A percentile compares a stretch with the other conserved stretches of the same genome.
These are phyloP conservation scores for Ispidina picta DNA, from an alignment of 2,797 vertebrate species.

Conservation along the genomic window DNA sequence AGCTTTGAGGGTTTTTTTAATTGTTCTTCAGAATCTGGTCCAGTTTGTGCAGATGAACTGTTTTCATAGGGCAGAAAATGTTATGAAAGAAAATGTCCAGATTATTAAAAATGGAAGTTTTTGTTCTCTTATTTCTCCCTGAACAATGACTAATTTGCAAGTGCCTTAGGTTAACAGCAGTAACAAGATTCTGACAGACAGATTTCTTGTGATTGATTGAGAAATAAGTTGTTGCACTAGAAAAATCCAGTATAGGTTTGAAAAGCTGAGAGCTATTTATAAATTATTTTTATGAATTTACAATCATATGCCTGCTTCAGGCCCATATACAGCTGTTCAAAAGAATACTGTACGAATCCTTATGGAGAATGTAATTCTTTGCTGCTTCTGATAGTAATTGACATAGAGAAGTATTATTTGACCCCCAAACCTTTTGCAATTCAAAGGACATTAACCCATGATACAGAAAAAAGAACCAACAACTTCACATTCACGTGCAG, in stretches of 20 bases:
- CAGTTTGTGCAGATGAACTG: fast-evolving
- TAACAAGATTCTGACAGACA: background rate
- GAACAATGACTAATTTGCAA: background rate
- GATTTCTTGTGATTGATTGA: too few relatives aligned
- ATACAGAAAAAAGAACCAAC: background rate
- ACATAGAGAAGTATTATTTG: background rate
- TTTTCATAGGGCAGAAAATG: background rate
- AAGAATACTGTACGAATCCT: background rate
- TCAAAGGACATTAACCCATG: background rate
- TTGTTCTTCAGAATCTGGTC: fast-evolving
- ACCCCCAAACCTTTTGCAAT: background rate
- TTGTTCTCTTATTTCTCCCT: background rate
- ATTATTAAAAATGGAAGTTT: background rate
- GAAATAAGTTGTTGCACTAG: background rate
- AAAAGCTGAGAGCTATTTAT: background rate
- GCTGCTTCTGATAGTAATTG: background rate
- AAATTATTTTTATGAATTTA: background rate
- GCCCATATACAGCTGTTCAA: background rate
- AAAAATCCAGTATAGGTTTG: background rate
- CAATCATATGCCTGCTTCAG: background rate
- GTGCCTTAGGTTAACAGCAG: background rate
- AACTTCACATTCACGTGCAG: background rate
- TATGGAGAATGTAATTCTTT: background rate
- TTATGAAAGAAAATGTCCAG: background rate
- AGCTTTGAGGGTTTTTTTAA: background rate